Evolutionary conservation across 2,888 invertebrate species (phyloP).

Genomic region (Drosophila differens): DNA sequence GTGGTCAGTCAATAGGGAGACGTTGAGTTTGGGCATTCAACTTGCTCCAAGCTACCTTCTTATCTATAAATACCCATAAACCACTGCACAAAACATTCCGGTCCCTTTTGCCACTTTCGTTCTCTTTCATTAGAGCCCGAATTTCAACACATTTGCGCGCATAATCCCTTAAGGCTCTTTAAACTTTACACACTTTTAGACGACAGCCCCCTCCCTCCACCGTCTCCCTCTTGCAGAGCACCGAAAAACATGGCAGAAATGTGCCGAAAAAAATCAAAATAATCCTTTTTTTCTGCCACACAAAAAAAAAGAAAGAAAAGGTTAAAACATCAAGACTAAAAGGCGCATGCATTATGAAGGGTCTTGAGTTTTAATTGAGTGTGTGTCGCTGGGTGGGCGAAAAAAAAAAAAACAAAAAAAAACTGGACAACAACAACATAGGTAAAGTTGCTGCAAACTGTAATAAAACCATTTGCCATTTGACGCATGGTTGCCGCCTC

Average conservation of each 20-base stretch:
- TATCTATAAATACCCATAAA: conserved; percentile 80
- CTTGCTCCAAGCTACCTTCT: conserved; percentile 59
- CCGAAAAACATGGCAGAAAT: conserved; percentile 61
- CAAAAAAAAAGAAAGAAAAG: conserved; percentile 58
- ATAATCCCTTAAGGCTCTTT: conserved; percentile 83
- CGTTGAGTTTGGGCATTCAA: conserved; percentile 38
- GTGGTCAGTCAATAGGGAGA: conserved; percentile 65
- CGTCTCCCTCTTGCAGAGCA: conserved; percentile 5
- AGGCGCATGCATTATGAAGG: conserved; percentile 79
- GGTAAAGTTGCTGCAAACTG: conserved; percentile 60
- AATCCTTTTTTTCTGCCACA: conserved; percentile 67
- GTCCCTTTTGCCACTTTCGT: conserved; percentile 56
- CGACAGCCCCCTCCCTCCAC: conserved; percentile 25
- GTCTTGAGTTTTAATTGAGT: conserved; percentile 84
- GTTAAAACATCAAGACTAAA: conserved; percentile 77
- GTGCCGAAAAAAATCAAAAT: conserved; percentile 61
- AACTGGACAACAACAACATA: conserved; percentile 20
- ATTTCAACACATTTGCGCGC: conserved; percentile 80
- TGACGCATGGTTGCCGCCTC: conserved; percentile 47
- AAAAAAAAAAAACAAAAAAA: conserved; percentile 4
- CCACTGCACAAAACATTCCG: conserved; percentile 57
- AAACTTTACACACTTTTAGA: conserved; percentile 81
- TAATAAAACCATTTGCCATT: conserved; percentile 76
- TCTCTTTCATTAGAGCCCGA: conserved; percentile 68
- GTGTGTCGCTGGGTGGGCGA: conserved; percentile 62